A percentile compares a stretch with the other conserved stretches of the same genome.
Evolutionary conservation across 2,113 vertebrate species (phyloP).

Genomic region (Lathamus discolor): DNA sequence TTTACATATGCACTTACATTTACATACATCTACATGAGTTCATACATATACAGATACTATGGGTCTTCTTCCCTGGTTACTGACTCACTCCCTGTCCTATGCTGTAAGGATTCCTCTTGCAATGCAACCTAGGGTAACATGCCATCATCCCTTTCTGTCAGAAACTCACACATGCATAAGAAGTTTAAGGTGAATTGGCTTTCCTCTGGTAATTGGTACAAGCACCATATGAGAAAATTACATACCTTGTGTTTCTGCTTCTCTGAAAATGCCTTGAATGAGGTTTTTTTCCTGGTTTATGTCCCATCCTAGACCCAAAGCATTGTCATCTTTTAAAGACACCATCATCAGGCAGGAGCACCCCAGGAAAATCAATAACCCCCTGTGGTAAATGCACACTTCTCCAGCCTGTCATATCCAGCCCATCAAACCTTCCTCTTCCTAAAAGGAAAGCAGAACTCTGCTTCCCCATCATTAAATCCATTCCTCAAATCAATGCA

Average conservation of each 20-base stretch:
- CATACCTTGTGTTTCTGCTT: not conserved
- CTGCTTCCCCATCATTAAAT: not conserved
- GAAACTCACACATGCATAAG: not conserved
- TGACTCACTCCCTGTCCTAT: fast-evolving
- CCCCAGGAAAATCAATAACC: not conserved
- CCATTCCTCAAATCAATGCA: not conserved
- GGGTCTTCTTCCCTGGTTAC: not conserved
- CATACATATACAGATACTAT: not conserved
- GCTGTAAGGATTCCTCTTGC: not conserved
- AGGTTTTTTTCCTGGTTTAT: not conserved
- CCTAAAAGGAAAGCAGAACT: not conserved
- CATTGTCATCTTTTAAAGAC: not conserved
- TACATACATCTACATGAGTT: not conserved
- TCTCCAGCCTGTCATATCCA: not conserved
- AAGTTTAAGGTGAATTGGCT: not conserved
- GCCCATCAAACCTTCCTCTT: not conserved
- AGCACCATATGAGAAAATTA: not conserved
- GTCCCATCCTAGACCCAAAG: not conserved
- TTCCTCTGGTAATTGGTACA: not conserved
- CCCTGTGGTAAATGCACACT: not conserved
- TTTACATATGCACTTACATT: not conserved
- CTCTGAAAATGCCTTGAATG: not conserved
- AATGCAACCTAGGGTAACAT: not conserved
- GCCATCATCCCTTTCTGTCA: not conserved
- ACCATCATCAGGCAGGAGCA: not conserved